phyloP scores from a whole-genome alignment of 1,140 invertebrate genomes.

The Drosophila lini region DNA sequence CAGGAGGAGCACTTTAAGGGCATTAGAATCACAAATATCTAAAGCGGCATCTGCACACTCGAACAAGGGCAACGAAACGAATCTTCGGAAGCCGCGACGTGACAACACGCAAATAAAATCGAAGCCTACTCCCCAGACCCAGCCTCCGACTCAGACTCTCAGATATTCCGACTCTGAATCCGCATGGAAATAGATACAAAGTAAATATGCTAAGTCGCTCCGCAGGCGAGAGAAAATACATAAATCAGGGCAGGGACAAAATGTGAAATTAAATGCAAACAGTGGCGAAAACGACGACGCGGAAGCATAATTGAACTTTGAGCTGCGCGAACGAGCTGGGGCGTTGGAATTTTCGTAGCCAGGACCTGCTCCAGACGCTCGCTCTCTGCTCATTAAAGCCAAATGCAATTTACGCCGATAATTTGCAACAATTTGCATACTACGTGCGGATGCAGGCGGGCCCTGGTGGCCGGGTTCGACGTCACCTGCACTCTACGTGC shows the following conservation, averaged over 20 bases:
- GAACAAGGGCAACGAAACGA: slow-evolving; percentile 42
- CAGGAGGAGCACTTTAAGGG: slow-evolving; percentile 67
- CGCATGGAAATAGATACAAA: slow-evolving; percentile 70
- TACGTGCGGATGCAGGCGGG: slow-evolving; percentile 57
- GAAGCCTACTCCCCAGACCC: slow-evolving; percentile 43
- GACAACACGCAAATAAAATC: slow-evolving; percentile 50
- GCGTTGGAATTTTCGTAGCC: not conserved
- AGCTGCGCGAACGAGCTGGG: slow-evolving; percentile 3
- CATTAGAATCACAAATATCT: slow-evolving; percentile 78
- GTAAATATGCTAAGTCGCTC: slow-evolving; percentile 72
- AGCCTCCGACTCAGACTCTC: not conserved
- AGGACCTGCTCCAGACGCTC: slow-evolving; percentile 17
- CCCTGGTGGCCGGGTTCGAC: not conserved
- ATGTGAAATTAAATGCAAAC: slow-evolving; percentile 78
- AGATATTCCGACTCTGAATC: slow-evolving; percentile 3
- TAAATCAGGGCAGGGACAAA: slow-evolving; percentile 68
- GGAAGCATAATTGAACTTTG: slow-evolving; percentile 70
- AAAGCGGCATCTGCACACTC: slow-evolving; percentile 27
- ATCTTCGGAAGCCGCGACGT: slow-evolving; percentile 41
- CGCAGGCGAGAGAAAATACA: slow-evolving; percentile 57
- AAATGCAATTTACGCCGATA: slow-evolving; percentile 67
- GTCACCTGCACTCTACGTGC: slow-evolving; percentile 49
- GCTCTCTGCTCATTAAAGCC: slow-evolving; percentile 58
- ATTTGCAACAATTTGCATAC: slow-evolving; percentile 75
- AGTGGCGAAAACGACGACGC: slow-evolving; percentile 49